Conservation (phyloP, 2,113 vertebrate species). For the Oenanthe oenanthe region DNA sequence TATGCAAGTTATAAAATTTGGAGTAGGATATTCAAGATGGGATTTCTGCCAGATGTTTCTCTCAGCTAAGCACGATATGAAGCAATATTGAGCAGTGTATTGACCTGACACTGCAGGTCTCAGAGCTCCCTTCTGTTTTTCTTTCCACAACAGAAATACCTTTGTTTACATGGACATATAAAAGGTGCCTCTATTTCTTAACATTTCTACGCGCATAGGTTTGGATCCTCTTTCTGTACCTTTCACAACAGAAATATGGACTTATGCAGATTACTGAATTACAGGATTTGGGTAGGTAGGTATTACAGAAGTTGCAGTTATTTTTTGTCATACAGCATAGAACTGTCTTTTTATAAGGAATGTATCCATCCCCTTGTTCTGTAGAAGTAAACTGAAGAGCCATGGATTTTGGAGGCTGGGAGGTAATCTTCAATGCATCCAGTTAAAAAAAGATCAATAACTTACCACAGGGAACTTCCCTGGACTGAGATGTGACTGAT, state of each 20-base stretch:
- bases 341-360: background rate
- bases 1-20: background rate
- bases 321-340: background rate
- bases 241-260: background rate
- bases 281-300: background rate
- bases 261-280: background rate
- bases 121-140: background rate
- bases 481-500: background rate
- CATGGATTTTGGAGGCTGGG: background rate
- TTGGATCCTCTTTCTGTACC: background rate
- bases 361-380: background rate
- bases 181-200: constrained; percentile 18
- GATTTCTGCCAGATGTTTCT: constrained; percentile 35
- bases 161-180: background rate
- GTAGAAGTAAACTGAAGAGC: background rate
- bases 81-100: background rate
- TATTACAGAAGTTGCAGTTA: background rate
- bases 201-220: background rate
- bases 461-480: background rate
- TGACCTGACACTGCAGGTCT: background rate
- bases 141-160: background rate
- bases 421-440: background rate
- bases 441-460: background rate
- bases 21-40: background rate
- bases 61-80: background rate